phyloP scores from a whole-genome alignment of 2,797 vertebrate species.

The Eulemur rubriventer region DNA sequence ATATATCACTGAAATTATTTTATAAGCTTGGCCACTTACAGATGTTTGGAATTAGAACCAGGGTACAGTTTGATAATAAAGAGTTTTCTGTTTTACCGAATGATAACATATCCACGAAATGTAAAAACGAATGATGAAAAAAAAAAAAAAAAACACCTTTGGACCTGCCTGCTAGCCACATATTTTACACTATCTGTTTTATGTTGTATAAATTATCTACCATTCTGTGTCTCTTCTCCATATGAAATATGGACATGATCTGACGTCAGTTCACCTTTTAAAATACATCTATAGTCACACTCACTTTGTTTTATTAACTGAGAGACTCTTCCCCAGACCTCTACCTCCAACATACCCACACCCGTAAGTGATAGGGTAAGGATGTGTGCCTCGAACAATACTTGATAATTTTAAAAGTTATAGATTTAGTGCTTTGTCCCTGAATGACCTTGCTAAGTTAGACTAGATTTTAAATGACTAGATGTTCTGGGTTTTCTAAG shows the following conservation, averaged over 20 bases:
- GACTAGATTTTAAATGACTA: background rate
- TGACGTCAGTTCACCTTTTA: background rate
- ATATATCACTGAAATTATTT: background rate
- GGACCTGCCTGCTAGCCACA: background rate
- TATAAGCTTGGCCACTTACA: background rate
- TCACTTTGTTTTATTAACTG: background rate
- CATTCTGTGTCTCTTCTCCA: background rate
- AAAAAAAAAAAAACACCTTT: background rate
- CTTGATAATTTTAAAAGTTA: background rate
- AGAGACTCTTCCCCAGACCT: background rate
- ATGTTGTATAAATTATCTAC: background rate
- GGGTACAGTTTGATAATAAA: background rate
- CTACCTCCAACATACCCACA: background rate
- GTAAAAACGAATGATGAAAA: background rate
- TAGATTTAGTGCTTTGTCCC: background rate
- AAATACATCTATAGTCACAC: background rate
- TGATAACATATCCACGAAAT: background rate
- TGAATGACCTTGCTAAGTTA: background rate
- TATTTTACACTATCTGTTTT: background rate
- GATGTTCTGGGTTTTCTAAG: background rate
- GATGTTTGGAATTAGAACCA: conserved; percentile 26
- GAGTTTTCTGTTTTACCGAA: background rate
- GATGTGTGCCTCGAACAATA: background rate
- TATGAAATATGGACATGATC: background rate
- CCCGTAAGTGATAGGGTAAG: background rate